Conservation (phyloP, 1,140 invertebrate species). For the Drosophila murphyi region DNA sequence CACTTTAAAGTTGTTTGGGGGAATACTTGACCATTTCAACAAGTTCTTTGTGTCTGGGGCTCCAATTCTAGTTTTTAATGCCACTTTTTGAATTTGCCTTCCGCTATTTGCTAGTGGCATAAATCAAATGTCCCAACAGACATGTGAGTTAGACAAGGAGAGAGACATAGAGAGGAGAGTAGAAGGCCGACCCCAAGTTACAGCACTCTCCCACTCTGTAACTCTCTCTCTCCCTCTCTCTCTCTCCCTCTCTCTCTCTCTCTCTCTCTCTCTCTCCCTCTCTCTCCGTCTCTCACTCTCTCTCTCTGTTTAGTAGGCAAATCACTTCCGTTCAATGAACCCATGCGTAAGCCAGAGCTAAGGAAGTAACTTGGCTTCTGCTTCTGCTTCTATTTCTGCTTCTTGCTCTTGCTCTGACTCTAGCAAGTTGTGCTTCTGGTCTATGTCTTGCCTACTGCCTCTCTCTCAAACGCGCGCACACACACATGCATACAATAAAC, state of each 20-base stretch:
- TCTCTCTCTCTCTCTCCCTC: neutral
- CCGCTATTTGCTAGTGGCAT: conserved; percentile 24
- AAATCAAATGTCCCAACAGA: conserved; percentile 27
- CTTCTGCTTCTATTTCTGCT: conserved; percentile 32
- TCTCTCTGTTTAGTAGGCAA: conserved; percentile 59
- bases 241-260: conserved; percentile 8
- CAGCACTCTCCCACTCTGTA: conserved; percentile 32
- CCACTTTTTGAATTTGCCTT: conserved; percentile 32
- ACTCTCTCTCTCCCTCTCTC: neutral
- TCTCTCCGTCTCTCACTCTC: conserved; percentile 11
- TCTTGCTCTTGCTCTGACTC: conserved; percentile 10
- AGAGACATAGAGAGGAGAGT: conserved; percentile 20
- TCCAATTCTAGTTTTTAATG: conserved; percentile 2
- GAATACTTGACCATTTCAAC: neutral
- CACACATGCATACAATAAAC: conserved; percentile 7
- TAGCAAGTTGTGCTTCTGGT: conserved; percentile 33
- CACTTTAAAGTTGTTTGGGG: neutral
- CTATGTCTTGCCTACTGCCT: conserved; percentile 34
- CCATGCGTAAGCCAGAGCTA: conserved; percentile 72
- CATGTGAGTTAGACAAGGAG: conserved; percentile 9
- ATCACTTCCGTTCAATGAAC: conserved; percentile 83
- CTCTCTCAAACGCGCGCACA: conserved; percentile 6
- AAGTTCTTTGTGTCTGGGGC: neutral
- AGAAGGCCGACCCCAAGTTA: conserved; percentile 47
- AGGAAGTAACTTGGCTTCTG: conserved; percentile 15